Base-by-base conservation (phyloP, 2,888 invertebrate species). In the Cyrtodaria siliqua region DNA sequence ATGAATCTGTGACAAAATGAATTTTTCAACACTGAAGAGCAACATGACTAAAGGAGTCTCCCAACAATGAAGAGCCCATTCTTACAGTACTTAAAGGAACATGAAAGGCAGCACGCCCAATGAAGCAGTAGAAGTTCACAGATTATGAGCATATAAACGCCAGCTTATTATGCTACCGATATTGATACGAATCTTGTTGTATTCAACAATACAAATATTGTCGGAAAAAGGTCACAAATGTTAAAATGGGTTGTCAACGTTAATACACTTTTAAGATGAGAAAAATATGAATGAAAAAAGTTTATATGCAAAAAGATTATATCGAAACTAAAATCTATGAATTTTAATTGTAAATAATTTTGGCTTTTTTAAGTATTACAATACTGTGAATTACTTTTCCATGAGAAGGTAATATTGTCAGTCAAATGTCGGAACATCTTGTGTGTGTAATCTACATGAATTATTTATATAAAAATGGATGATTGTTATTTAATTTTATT, bases 1-100 rank as follows among this genome's bases (percentile, higher is more conserved):
- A n/a, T 47, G 20, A 44, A 24, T 26, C 26, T 26, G 18, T 47
- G 57, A 68, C 68, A 57, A 57, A 68, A 74, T 50, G 40, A 42
- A 62, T 40, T 26, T 57, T 60, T 62, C 61, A 49, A 57, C 52
- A 67, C 38, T 63, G 68, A 74, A 67, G 74, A 68, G 52, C 52
- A 47, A 29, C 42, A 44, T 38, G 47, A 47, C 52, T 59, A 40
- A 74, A 74, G 59, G 52, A 68, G 59, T 56, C 63, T 52, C 56
- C 63, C 49, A 62, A 68, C 57, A 56, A 63, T 67, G 59, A 44
- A 42, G 50, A 66, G 50, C 24, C 47, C 47, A 33, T 59, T 67
- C 52, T 57, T 59, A 29, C 47, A 26, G 59, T 40, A 67, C 67
- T 67, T 67, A 49, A 18, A 40, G 67, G 59, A 18, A 55, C 60